Percentiles rank a stretch among this genome's conserved stretches.
phyloP scores from a whole-genome alignment of 2,888 invertebrate species.

The Tubulanus polymorphus region DNA sequence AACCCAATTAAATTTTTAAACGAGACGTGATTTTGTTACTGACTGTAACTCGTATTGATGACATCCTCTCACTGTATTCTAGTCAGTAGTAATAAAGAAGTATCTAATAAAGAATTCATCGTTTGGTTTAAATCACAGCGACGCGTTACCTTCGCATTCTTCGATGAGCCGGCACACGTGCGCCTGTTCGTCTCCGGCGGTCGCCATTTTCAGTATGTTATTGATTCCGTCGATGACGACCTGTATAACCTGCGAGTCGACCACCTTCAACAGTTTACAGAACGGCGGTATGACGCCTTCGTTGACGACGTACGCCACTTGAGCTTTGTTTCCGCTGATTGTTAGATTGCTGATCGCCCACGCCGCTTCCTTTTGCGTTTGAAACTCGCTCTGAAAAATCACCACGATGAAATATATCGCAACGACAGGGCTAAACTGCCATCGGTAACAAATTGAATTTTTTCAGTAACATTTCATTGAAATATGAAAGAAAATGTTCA shows the following conservation, averaged over 20 bases:
- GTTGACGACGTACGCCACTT: conserved; percentile 73
- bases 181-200: conserved; percentile 69
- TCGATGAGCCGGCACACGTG: conserved; percentile 78
- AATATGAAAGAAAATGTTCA: too few species aligned
- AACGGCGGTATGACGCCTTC: conserved; percentile 93
- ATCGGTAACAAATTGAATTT: too few species aligned
- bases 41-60: too few species aligned
- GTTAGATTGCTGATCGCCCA: conserved; percentile 99
- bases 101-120: too few species aligned
- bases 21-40: too few species aligned
- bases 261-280: conserved; percentile 89
- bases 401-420: too few species aligned
- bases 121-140: neutral
- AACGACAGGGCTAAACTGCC: too few species aligned
- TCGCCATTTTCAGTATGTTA: conserved; percentile 88
- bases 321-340: conserved; percentile 91
- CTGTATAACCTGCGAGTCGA: conserved; percentile 77
- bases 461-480: too few species aligned
- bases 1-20: too few species aligned
- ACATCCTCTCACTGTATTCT: neutral
- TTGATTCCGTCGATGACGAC: conserved; percentile 78
- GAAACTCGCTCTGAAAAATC: conserved; percentile 81
- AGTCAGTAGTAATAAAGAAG: neutral
- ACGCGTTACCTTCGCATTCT: conserved; percentile 78
- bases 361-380: conserved; percentile 99